Evolutionary conservation across 2,113 vertebrate species (phyloP), one percentile per base, ranked within the genome.

Genomic region (Pogonocichla stellata): DNA sequence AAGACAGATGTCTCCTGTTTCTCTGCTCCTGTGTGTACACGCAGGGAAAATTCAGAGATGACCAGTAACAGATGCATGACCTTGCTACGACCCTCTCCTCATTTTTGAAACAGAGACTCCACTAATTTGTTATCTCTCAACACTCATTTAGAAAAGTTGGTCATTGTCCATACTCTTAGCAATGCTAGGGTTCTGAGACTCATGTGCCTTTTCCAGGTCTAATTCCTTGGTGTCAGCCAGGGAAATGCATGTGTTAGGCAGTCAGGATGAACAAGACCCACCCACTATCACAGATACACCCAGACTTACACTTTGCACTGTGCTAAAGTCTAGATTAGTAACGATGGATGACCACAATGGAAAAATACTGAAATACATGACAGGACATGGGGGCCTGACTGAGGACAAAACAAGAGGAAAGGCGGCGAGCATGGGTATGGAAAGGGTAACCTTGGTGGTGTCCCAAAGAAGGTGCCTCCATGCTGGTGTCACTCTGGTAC

Each of bases 11-110:
- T 36, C 61, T 61, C 22, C 54, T 43, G n/a, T 14, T 50, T 80
- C 47, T 66, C 57, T 28, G 36, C 50, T 24, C 23, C 42, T 34
- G 1, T 33, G 45, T 0, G 0, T 19, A 64, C 0, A 2, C 24
- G 33, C 67, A 54, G 54, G 65, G 53, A 66, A 92, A 75, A 42
- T 7, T 26, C 60, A 71, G 61, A 74, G 61, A 53, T 25, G 67
- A 65, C 20, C 69, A 54, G 69, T 66, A 74, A 77, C 25, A 66
- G 14, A 45, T 0, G 2, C 18, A 5, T 18, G 45, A 60, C 40
- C 64, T 81, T 25, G 25, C 26, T 43, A 29, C 4, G 12, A 33
- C n/a, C 7, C 14, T 40, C 50, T 83, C 33, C 34, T 65, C 36
- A 16, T 19, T 72, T 79, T 20, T 65, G 45, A 26, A 88, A 48